Evolutionary conservation across 2,797 vertebrate genomes (phyloP).

Genomic region (Amniataba percoides): DNA sequence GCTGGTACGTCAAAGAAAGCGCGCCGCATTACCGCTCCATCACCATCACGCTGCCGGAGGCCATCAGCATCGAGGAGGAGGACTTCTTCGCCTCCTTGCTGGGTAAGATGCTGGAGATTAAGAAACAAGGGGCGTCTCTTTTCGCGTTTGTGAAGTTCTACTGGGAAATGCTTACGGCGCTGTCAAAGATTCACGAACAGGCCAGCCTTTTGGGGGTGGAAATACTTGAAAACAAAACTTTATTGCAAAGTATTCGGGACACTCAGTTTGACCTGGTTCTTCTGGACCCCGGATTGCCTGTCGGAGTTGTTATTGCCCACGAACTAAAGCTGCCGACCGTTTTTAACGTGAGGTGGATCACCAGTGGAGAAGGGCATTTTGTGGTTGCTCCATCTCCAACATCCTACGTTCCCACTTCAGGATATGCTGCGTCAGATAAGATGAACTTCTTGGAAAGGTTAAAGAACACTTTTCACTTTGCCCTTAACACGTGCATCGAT

Average conservation of each 20-base stretch:
- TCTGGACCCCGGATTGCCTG: slow-evolving; percentile 78
- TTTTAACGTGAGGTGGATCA: slow-evolving; percentile 80
- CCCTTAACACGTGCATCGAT: slow-evolving; percentile 67
- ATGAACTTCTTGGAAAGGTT: slow-evolving; percentile 80
- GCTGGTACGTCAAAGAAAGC: slow-evolving; percentile 83
- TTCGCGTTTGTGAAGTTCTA: slow-evolving; percentile 61
- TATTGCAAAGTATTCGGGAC: slow-evolving; percentile 75
- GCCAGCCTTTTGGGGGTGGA: slow-evolving; percentile 73
- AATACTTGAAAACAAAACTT: slow-evolving; percentile 78
- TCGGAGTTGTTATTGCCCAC: slow-evolving; percentile 81
- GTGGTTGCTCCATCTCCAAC: slow-evolving; percentile 79
- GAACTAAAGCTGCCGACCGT: slow-evolving; percentile 79
- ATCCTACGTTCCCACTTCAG: slow-evolving; percentile 80
- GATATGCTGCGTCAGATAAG: slow-evolving; percentile 46
- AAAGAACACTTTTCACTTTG: slow-evolving; percentile 69
- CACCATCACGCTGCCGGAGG: slow-evolving; percentile 72
- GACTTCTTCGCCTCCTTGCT: slow-evolving; percentile 77
- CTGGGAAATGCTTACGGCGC: slow-evolving; percentile 56
- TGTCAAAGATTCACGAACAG: slow-evolving; percentile 73
- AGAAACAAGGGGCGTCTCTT: slow-evolving; percentile 41
- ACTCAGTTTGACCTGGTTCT: slow-evolving; percentile 78
- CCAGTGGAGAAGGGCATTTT: slow-evolving; percentile 81
- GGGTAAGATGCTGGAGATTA: slow-evolving; percentile 71
- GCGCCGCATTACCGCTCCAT: slow-evolving; percentile 77
- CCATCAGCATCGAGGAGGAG: slow-evolving; percentile 71